Evolutionary conservation across 2,797 vertebrate species (phyloP).

Genomic region (Gambusia yucatana): DNA sequence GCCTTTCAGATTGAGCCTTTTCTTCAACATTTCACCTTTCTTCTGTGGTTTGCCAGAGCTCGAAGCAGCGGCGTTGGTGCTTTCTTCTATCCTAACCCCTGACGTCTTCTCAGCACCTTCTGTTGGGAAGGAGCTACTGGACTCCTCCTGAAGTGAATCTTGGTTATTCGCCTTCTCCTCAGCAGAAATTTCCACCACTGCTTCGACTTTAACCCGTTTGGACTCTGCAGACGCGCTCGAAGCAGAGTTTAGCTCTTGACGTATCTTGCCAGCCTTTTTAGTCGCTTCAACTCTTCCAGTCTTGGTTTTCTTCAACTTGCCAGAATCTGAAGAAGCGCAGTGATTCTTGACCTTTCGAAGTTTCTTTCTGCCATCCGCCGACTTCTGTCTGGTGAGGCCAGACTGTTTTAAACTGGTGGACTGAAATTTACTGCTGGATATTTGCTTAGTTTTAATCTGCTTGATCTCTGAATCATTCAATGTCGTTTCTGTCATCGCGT

Average conservation of each 20-base stretch:
- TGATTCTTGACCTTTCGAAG: neutral
- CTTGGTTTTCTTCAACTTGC: slow-evolving; percentile 32
- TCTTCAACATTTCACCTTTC: neutral
- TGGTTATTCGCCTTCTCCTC: slow-evolving; percentile 17
- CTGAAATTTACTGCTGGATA: slow-evolving; percentile 15
- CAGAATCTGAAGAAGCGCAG: neutral
- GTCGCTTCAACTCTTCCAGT: neutral
- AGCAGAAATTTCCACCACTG: neutral
- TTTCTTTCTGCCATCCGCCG: slow-evolving; percentile 6
- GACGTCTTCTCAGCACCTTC: slow-evolving; percentile 20
- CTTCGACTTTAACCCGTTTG: neutral
- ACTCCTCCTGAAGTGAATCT: neutral
- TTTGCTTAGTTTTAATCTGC: neutral
- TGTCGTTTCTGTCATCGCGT: neutral
- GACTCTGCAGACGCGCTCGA: neutral
- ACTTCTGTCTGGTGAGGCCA: neutral
- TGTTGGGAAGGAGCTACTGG: neutral
- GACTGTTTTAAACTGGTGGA: slow-evolving; percentile 1
- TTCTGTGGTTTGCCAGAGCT: slow-evolving; percentile 3
- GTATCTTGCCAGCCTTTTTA: neutral
- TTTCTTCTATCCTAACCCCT: neutral
- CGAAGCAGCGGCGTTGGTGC: neutral
- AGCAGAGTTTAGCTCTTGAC: neutral
- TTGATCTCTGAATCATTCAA: neutral
- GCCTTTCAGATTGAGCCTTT: slow-evolving; percentile 12